Percentiles rank a stretch among this genome's conserved stretches.
phyloP scores from a whole-genome alignment of 2,888 invertebrate species.

The Liodrosophila aerea region DNA sequence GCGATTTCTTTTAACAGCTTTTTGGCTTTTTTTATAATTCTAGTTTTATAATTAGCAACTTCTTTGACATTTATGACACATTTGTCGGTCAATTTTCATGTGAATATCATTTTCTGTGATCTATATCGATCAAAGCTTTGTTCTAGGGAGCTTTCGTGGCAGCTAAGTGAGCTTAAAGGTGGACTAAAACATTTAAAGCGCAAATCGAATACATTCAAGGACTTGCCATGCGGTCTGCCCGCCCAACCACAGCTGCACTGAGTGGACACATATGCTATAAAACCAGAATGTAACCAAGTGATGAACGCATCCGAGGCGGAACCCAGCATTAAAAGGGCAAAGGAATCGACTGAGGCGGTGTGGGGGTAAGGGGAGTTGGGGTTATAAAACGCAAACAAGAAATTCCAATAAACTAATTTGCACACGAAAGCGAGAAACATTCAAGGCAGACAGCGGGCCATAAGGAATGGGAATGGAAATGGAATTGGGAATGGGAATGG shows the following conservation, averaged over 20 bases:
- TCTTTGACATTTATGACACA: no score
- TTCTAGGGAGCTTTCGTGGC: no score
- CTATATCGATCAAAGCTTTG: no score
- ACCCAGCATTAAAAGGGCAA: neutral
- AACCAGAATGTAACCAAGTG: slow-evolving; percentile 32
- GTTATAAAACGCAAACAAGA: slow-evolving; percentile 61
- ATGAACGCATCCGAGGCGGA: slow-evolving; percentile 21
- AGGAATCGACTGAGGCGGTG: neutral
- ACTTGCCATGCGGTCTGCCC: neutral
- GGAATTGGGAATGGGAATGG: slow-evolving; percentile 1
- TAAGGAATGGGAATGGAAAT: slow-evolving; percentile 8
- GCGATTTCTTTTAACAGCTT: no score
- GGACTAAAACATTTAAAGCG: neutral
- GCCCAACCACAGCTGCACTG: slow-evolving; percentile 21
- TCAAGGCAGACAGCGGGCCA: slow-evolving; percentile 40
- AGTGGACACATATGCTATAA: slow-evolving; percentile 57
- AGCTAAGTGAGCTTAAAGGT: no score
- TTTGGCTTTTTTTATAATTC: no score
- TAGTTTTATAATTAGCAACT: no score
- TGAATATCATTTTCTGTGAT: no score
- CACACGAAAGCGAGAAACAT: slow-evolving; percentile 66
- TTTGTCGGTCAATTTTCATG: no score
- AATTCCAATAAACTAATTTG: slow-evolving; percentile 81
- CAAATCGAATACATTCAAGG: slow-evolving; percentile 6
- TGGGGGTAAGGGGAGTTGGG: neutral